phyloP scores from a whole-genome alignment of 2,113 vertebrate genomes.

The Hoplias malabaricus region DNA sequence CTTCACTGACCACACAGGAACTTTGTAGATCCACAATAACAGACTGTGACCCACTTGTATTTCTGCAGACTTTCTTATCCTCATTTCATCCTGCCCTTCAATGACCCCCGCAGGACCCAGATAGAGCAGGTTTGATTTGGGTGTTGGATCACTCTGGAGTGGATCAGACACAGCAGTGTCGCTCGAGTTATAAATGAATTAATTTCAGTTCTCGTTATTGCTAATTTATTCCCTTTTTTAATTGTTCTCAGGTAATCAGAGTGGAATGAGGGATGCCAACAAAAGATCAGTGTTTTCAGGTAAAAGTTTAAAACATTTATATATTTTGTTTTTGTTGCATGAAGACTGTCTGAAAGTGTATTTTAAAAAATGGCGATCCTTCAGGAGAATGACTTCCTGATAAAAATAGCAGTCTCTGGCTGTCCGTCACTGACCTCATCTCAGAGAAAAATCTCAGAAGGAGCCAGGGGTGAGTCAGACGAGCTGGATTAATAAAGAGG shows the following conservation, averaged over 20 bases:
- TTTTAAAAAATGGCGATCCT: neutral
- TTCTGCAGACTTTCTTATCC: too few species aligned
- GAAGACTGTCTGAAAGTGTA: neutral
- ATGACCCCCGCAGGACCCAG: too few species aligned
- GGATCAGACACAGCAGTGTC: too few species aligned
- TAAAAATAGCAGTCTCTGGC: conserved; percentile 44
- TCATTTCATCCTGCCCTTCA: too few species aligned
- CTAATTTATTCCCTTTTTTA: neutral
- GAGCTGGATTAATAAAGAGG: conserved; percentile 66
- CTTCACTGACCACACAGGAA: too few species aligned
- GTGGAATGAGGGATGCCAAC: conserved; percentile 66
- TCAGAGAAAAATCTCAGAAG: conserved; percentile 52
- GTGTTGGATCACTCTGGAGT: neutral
- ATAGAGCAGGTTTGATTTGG: too few species aligned
- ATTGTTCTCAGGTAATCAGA: conserved; percentile 42
- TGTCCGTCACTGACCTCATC: conserved; percentile 64
- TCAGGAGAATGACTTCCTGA: conserved; percentile 28
- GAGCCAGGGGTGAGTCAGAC: conserved; percentile 52
- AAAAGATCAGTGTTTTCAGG: conserved; percentile 79
- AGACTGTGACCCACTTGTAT: too few species aligned
- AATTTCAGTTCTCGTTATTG: too few species aligned
- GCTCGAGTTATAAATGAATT: neutral
- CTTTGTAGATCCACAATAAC: too few species aligned
- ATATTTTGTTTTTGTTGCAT: too few species aligned
- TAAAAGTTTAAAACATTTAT: conserved; percentile 46